Conservation (phyloP, 1,140 invertebrate species). For the Atta cephalotes region DNA sequence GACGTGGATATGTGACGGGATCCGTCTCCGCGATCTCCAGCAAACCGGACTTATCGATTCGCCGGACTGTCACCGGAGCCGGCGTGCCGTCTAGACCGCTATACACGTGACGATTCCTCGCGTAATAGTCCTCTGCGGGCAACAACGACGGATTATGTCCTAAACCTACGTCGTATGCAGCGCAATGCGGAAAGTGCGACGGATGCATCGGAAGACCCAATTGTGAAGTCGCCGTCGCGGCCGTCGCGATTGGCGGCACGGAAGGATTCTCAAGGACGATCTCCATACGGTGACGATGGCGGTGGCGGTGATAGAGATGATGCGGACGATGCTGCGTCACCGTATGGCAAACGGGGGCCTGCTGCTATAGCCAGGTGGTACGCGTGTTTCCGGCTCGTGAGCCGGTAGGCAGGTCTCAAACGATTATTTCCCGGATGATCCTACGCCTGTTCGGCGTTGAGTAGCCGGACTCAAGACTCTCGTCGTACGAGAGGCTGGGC, state of each 20-base stretch:
- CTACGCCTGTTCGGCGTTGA: conserved; percentile 96
- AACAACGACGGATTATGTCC: conserved; percentile 60
- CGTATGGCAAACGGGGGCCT: conserved; percentile 80
- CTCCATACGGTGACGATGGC: conserved; percentile 81
- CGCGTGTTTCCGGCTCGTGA: conserved; percentile 84
- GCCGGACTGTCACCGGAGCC: conserved; percentile 74
- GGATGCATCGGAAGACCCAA: conserved; percentile 47
- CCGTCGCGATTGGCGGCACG: conserved; percentile 51
- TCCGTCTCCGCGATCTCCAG: conserved; percentile 79
- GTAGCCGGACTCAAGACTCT: conserved; percentile 96
- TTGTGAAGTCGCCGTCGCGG: conserved; percentile 26
- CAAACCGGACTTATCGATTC: conserved; percentile 81
- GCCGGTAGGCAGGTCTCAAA: conserved; percentile 89
- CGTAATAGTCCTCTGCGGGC: conserved; percentile 65
- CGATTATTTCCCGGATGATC: conserved; percentile 97
- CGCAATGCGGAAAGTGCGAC: conserved; percentile 8
- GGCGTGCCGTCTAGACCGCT: conserved; percentile 71
- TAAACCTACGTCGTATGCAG: conserved; percentile 45
- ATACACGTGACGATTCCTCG: conserved; percentile 41
- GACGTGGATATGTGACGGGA: conserved; percentile 35
- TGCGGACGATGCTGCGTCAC: conserved; percentile 58
- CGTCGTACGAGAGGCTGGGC: conserved; percentile 95
- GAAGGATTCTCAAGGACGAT: conserved; percentile 83
- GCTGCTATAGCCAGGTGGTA: conserved; percentile 86
- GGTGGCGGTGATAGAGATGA: conserved; percentile 62